Percentiles rank a stretch among this genome's conserved stretches.
Conservation (phyloP, 2,888 invertebrate genomes). For the Drosophila gaucha region DNA sequence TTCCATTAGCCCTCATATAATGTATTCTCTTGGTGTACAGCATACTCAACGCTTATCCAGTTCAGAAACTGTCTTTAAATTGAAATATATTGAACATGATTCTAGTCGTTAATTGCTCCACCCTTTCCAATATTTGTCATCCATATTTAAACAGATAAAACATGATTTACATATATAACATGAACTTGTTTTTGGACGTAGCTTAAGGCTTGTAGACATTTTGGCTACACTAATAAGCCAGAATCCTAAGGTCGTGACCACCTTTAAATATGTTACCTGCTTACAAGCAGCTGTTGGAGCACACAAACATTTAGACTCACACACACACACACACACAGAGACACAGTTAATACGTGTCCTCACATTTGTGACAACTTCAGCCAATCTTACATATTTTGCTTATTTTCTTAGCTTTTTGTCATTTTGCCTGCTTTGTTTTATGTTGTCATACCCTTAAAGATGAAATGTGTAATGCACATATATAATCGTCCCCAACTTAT, state of each 20-base stretch:
- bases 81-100: background rate
- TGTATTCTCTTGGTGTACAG: too few relatives aligned
- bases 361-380: conserved; percentile 10
- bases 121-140: too few relatives aligned
- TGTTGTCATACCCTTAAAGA: background rate
- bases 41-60: too few relatives aligned
- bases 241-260: background rate
- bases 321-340: conserved; percentile 6
- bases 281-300: conserved; percentile 25
- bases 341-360: conserved; percentile 27
- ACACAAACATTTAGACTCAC: conserved; percentile 2
- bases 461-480: too few relatives aligned
- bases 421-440: conserved; percentile 20
- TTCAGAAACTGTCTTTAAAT: background rate
- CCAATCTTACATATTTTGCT: conserved; percentile 42
- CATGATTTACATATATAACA: background rate
- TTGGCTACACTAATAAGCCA: background rate
- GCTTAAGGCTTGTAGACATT: background rate
- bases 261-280: conserved; percentile 27
- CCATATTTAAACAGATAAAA: background rate
- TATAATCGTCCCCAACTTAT: too few relatives aligned
- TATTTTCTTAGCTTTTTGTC: conserved; percentile 44
- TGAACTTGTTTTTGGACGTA: background rate
- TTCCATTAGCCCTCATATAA: too few relatives aligned
- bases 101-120: too few relatives aligned